Base-by-base conservation (phyloP, 2,113 vertebrate species). In the Propithecus coquereli region DNA sequence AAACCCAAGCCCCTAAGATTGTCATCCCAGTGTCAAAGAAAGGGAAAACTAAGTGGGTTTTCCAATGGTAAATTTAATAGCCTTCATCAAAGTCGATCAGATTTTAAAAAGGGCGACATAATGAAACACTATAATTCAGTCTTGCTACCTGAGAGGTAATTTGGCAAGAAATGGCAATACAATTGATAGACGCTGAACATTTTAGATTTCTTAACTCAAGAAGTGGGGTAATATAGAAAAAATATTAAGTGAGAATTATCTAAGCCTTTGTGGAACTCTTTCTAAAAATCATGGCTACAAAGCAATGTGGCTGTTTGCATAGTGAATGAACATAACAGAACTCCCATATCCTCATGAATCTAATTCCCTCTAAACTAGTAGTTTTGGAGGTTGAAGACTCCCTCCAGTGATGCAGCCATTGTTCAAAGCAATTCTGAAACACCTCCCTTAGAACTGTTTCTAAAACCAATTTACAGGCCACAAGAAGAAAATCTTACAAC, bases 121-220 rank as follows among this genome's bases (percentile, higher is more conserved):
- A 87, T 34, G 68, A 71, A 87, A 92, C 45, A 80, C n/a, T 74
- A 76, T 77, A 45, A 87, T 54, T 96, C 43, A 84, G 71, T 94
- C n/a, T 84, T 96, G 76, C 25, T 63, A 57, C 54, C 32, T 32
- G 86, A 91, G 45, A 92, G 37, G 30, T 74, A 88, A 90, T 90
- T 63, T 47, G 37, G 43, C 9, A 34, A 89, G 59, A 90, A 90
- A 61, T 86, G 50, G 45, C 18, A 71, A 77, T 77, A 87, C 76
- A 80, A 59, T 27, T 57, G 57, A 91, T 45, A 65, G 52, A 80
- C 59, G 81, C 22, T 1, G 16, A 92, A 47, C 95, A 96, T 14
- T 70, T 6, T 65, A 18, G 5, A 54, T 63, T 87, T 40, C 34
- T 89, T 23, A 93, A 54, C 27, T 6, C 22, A 47, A 12, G 8